Evolutionary conservation across 2,888 invertebrate species (phyloP), one percentile per base, ranked within the genome.

Genomic region (Trachelus stipa): DNA sequence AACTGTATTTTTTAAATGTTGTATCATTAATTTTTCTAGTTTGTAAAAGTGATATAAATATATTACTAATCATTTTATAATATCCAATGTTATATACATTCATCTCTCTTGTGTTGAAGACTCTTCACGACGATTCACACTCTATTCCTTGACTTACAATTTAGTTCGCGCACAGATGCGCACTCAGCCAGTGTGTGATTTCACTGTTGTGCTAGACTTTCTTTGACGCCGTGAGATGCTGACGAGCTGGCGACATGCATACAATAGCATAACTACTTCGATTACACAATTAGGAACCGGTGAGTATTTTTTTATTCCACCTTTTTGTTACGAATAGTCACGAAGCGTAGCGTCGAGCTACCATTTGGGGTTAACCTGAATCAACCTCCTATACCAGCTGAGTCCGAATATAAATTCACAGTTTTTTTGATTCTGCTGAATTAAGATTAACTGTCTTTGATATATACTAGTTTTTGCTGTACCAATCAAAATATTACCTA

Each of bases 221-320:
- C 15, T 71, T 71, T 83, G 88, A 86, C 85, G 83, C 86, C 82
- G 89, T 89, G 89, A 89, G 85, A 89, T 89, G 89, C 89, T 87
- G 88, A 89, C 85, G 83, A 85, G 88, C 83, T 87, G 87, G 87
- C 87, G 83, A 83, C 83, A 88, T 87, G 88, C 83, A 78, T 83
- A 81, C 81, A 83, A 85, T 84, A 83, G 81, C 82, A 83, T 88
- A 89, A 85, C 85, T 81, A 84, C 81, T 82, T 85, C 84, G 82
- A 84, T 86, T 77, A 83, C 84, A 82, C 85, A 83, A 84, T 84
- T 80, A 79, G 79, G 79, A 82, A 86, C 80, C 83, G 85, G 89
- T 89, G 80, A 89, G 89, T 87, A 74, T 71, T 71, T 33, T 71
- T 71, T 71, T 15, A 56, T 56, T 56, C 23, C 23, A 56, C 56